Base-by-base conservation (phyloP, 2,888 invertebrate genomes). In the Phoenoteleia sp. region DNA sequence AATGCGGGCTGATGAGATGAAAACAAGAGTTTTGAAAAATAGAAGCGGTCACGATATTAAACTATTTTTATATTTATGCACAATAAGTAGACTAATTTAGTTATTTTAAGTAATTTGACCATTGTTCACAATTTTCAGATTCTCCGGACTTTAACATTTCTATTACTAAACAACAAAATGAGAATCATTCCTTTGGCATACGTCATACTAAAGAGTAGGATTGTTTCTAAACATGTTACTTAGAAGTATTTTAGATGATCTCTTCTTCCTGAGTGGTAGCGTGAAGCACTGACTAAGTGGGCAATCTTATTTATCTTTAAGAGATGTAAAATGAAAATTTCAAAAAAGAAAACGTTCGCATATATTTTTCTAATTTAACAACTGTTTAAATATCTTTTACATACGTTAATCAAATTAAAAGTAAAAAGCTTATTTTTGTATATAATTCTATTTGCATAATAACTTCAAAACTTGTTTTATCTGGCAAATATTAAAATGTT, bases 181-280 rank as follows among this genome's bases (percentile, higher is more conserved):
- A 39, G 62, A 74, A 39, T 56, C 71, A 45, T 71, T 56, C 45
- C 42, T 62, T 74, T 74, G 60, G 74, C 75, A 75, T 75, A 75
- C 52, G 75, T 64, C 64, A 64, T 45, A 39, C n/a, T 19, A 23
- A 75, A 56, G 52, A 33, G 49, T 60, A 47, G 36, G 36, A 42
- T 75, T 64, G 75, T 75, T 75, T 75, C 75, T 64, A 75, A 75
- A 75, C 75, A 64, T 64, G 75, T 64, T 62, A 64, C 54, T 75
- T 54, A 54, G 64, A 47, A 42, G 47, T 75, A 75, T 62, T 75
- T 64, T 54, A 13, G 29, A 64, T 64, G 54, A 54, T 54, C 54
- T 62, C 75, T 75, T 75, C 54, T 42, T 54, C 27, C 25, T 58
- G 15, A 71, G 56, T 36, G 67, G 25, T 19, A 58, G 39, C 17